phyloP scores from a whole-genome alignment of 2,888 invertebrate genomes.

The Yponomeuta sedellus region DNA sequence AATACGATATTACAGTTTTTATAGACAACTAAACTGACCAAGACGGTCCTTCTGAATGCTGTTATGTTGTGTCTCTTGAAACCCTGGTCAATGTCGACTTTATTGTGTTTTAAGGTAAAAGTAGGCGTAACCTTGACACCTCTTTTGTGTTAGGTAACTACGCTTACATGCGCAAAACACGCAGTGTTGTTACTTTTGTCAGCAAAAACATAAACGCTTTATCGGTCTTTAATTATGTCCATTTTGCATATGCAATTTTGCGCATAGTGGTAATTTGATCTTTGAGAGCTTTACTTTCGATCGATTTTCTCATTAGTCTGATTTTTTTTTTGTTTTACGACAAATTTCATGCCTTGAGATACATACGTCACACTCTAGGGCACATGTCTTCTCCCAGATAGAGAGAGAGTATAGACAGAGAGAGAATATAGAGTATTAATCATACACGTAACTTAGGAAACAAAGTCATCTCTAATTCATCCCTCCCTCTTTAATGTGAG shows the following conservation, averaged over 20 bases:
- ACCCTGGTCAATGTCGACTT: background rate
- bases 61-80: background rate
- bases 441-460: too few species aligned
- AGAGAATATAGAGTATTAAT: too few species aligned
- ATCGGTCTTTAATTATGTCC: background rate
- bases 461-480: too few species aligned
- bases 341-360: too few species aligned
- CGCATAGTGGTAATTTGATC: background rate
- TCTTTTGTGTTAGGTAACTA: background rate
- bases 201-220: background rate
- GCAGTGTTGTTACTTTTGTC: background rate
- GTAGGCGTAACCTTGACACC: background rate
- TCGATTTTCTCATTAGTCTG: background rate
- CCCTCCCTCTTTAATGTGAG: too few species aligned
- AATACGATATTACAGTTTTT: too few species aligned
- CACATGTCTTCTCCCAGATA: too few species aligned
- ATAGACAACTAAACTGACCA: too few species aligned
- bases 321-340: too few species aligned
- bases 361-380: too few species aligned
- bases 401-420: too few species aligned
- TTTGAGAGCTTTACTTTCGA: background rate
- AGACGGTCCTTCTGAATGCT: background rate
- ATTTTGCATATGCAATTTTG: too few species aligned
- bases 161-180: background rate
- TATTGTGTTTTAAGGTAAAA: slow-evolving; percentile 2